Base-by-base conservation (phyloP, 2,888 invertebrate genomes). In the Lacanobia oleracea region DNA sequence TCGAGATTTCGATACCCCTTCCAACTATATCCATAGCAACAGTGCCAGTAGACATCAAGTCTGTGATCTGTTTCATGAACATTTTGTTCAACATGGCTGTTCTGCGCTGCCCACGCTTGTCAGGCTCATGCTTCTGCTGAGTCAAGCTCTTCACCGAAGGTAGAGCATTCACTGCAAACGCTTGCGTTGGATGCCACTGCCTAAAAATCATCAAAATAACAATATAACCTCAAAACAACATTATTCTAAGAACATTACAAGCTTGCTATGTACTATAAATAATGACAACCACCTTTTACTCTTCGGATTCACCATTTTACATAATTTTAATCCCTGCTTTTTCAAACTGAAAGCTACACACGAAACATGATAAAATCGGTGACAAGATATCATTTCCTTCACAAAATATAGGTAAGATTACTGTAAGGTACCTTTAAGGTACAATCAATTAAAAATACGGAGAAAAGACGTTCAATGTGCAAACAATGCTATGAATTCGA, bases 41-140 rank as follows among this genome's bases (percentile, higher is more conserved):
- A 83, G 97, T 97, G 1, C 98, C 98, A 0, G 97, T 97, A 1
- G 98, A 97, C 96, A 98, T 96, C 48, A 98, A 92, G 90, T 98
- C 98, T 0, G 98, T 98, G 12, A 98, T 97, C 74, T 98, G 96
- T 85, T 97, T 97, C 98, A 98, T 98, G 86, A 98, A 98, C 63
- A 98, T 88, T 92, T 98, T 98, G 90, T 98, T 98, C 1, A 98
- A 92, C 79, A 98, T 97, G 1, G 96, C 93, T 33, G 97, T 94
- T 85, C 98, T 96, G 54, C 97, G 96, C 0, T 93, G 91, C 14
- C 96, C 96, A 16, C 95, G 94, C 61, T 97, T 96, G 16, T 95
- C 95, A 43, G 96, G 96, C 69, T 96, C 96, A 85, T 95, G 91
- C 71, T 94, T 91, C 23, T 94, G 94, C 85, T 94, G 96, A 1